Evolutionary conservation across 1,140 invertebrate genomes (phyloP).

Genomic region (Conus ventricosus): DNA sequence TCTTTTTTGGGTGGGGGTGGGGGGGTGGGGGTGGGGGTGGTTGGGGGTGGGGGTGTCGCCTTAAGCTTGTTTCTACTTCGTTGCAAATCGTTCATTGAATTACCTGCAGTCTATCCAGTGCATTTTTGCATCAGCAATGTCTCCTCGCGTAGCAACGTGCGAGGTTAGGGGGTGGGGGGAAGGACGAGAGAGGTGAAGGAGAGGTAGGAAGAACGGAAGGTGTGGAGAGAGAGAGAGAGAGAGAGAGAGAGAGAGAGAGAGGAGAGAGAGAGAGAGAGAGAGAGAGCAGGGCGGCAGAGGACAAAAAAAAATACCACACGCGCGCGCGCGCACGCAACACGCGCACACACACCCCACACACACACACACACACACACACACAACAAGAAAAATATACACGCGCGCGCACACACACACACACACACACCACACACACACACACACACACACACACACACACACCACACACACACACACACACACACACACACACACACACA

Average conservation of each 20-base stretch:
- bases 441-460: too few relatives aligned
- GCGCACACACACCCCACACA: too few relatives aligned
- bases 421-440: too few relatives aligned
- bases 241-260: constrained; percentile 12
- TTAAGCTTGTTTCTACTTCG: neutral
- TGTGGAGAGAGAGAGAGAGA: neutral
- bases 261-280: neutral
- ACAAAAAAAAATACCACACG: neutral
- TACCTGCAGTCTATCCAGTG: neutral
- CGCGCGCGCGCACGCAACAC: too few relatives aligned
- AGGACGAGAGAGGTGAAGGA: neutral
- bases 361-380: too few relatives aligned
- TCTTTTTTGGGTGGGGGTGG: too few relatives aligned
- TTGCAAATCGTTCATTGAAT: neutral
- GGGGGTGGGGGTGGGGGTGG: too few relatives aligned
- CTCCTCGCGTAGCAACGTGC: neutral
- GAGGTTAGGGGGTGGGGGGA: neutral
- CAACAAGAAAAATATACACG: too few relatives aligned
- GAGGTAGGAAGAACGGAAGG: neutral
- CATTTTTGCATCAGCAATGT: neutral
- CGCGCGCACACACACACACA: too few relatives aligned
- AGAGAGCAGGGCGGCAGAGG: too few relatives aligned
- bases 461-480: too few relatives aligned
- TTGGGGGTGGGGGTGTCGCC: neutral
- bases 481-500: too few relatives aligned